A percentile compares a stretch with the other conserved stretches of the same genome.
Conservation (phyloP, 2,797 vertebrate species). For the Leptatherina wallacei region DNA sequence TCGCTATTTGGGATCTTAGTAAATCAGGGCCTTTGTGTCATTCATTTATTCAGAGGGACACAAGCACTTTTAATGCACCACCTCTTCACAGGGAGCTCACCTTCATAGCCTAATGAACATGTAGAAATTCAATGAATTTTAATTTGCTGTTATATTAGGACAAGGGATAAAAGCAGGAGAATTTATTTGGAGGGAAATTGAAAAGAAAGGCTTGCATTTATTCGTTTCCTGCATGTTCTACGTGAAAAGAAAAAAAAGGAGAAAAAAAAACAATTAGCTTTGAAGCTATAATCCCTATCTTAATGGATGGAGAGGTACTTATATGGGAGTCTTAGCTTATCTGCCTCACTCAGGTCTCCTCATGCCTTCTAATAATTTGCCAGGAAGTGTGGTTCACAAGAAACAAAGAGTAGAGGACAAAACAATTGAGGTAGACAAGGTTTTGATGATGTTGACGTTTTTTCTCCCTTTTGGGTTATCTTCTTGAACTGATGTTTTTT, state of each 20-base stretch:
- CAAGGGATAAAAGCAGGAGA: slow-evolving; percentile 60
- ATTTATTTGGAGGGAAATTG: slow-evolving; percentile 79
- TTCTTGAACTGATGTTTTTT: slow-evolving; percentile 36
- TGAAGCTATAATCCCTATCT: slow-evolving; percentile 68
- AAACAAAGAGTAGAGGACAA: slow-evolving; percentile 21
- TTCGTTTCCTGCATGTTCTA: slow-evolving; percentile 65
- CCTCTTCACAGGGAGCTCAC: slow-evolving; percentile 70
- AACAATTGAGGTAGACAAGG: slow-evolving; percentile 31
- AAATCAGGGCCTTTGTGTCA: slow-evolving; percentile 49
- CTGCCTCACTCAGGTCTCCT: slow-evolving; percentile 54
- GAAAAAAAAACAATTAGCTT: slow-evolving; percentile 76
- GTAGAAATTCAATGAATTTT: slow-evolving; percentile 83
- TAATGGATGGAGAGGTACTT: slow-evolving; percentile 69
- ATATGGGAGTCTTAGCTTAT: slow-evolving; percentile 58
- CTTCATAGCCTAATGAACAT: slow-evolving; percentile 81
- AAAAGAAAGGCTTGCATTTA: slow-evolving; percentile 66
- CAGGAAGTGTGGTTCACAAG: slow-evolving; percentile 27
- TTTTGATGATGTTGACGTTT: slow-evolving; percentile 46
- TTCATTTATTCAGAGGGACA: slow-evolving; percentile 49
- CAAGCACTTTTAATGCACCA: slow-evolving; percentile 62
- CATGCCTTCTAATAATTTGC: slow-evolving; percentile 41
- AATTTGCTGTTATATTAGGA: slow-evolving; percentile 81
- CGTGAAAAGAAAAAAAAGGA: slow-evolving; percentile 51
- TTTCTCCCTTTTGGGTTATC: slow-evolving; percentile 30
- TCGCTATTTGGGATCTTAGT: too few species aligned